Evolutionary conservation across 2,888 invertebrate species (phyloP), one percentile per base, ranked within the genome.

Genomic region (Smittia sp.): DNA sequence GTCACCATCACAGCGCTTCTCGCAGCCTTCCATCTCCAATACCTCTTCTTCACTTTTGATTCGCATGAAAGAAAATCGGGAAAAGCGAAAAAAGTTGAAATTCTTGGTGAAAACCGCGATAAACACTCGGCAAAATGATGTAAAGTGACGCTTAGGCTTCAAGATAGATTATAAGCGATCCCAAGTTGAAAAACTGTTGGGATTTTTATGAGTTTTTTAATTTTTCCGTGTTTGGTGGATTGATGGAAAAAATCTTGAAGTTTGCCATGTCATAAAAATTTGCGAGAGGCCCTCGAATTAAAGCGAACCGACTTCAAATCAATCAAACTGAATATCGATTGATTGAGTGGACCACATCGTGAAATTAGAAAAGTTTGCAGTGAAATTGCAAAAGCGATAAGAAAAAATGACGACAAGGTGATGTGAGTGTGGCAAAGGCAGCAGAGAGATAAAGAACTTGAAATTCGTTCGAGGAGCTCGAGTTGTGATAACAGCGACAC

Each of bases 161-260:
- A 32, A 46, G 46, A 46, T 46, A 46, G 11, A n/a, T 3, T 46
- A 6, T 46, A 39, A 46, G 46, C 46, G 15, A 46, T 46, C 46
- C 46, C 46, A 46, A 46, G 46, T 46, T 46, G 46, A 6, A 46
- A 46, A n/a, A 46, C 46, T 46, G 32, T n/a, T 15, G 46, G 46
- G 46, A 46, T 46, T 46, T 46, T 46, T 46, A 46, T 46, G 46
- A 46, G 46, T 46, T 46, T 46, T 46, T 46, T 46, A 46, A 15
- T 46, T 46, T 39, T 39, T 39, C 39, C 39, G 13, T 39, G 7
- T 39, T 32, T 46, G n/a, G 46, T 46, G 46, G 15, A 15, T 32
- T 32, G 32, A 32, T 46, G 46, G 11, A 46, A 46, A 46, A 46
- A 46, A 46, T 3, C 2, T 46, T 32, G 9, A 32, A 32, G 32